Percentiles rank a stretch among this genome's conserved stretches.
Conservation (phyloP, 2,113 vertebrate species). For the Machaerirhynchus nigripectus region DNA sequence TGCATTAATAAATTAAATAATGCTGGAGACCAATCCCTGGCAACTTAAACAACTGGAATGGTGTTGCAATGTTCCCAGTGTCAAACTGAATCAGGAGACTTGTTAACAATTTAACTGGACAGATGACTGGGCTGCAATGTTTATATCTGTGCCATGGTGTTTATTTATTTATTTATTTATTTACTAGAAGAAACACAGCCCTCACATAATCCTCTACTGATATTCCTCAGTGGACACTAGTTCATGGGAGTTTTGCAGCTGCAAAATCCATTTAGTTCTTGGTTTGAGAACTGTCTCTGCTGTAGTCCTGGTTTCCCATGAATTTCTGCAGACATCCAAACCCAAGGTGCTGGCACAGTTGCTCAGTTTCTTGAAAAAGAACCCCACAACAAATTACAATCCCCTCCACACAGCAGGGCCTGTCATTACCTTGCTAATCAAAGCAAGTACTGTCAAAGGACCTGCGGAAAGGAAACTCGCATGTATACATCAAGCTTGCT, state of each 20-base stretch:
- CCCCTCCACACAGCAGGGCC: not conserved
- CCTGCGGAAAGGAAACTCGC: not conserved
- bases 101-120: not conserved
- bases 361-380: not conserved
- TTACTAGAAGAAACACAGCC: not conserved
- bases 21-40: not conserved
- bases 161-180: not conserved
- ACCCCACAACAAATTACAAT: not conserved
- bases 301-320: not conserved
- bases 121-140: not conserved
- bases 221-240: not conserved
- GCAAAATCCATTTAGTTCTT: not conserved
- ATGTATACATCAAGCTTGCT: not conserved
- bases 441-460: constrained; percentile 8
- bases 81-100: not conserved
- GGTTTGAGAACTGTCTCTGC: not conserved
- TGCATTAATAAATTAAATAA: not conserved
- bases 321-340: not conserved
- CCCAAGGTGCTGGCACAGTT: not conserved
- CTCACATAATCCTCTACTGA: not conserved
- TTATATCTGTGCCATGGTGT: not conserved
- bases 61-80: not conserved
- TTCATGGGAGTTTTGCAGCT: not conserved
- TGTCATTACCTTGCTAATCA: constrained; percentile 10
- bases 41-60: not conserved